Base-by-base conservation (phyloP, 2,797 vertebrate species). In the Furcifer pardalis region DNA sequence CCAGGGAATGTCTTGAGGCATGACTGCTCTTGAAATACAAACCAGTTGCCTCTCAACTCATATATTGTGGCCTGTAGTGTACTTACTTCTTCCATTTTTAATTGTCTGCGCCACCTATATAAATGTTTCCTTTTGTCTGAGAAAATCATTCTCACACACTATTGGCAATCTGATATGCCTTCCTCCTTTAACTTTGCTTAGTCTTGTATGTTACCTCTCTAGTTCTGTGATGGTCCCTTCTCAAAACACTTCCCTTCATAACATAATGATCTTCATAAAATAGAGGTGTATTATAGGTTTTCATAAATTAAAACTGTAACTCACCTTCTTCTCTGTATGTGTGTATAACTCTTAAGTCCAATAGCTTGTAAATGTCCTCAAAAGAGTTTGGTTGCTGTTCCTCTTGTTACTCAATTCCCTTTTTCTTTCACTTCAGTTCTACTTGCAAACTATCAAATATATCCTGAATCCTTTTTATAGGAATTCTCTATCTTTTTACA, bases 211-310 rank as follows among this genome's bases (percentile, higher is more conserved):
- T 93, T 95, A 91, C 91, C 93, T 92, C 78, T 92, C 91, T 93
- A 89, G 94, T 96, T 96, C 96, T 96, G 95, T 96, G 95, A 96
- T 96, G 95, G 95, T 94, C 94, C 95, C 96, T 95, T 95, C 93
- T 91, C 89, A 91, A 91, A 63, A 42, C 88, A 73, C 84, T 82
- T 93, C 84, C 88, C 80, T 88, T 81, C 63, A 65, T 66, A 1
- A 0, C 71, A 56, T 69, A 77, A 59, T 1, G 86, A 81, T 42
- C 87, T 92, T 84, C 84, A 46, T 85, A 75, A 84, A 44, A 44
- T 42, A 52, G 84, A 92, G 60, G 32, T 83, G 68, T 88, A 56
- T 56, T 66, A 77, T 63, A 2, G 86, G 81, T 42, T 86, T 92
- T 84, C 85, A 52, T 85, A 75, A 77, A 44, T 56, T 42, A 52